Evolutionary conservation across 2,797 vertebrate species (phyloP), one percentile per base, ranked within the genome.

Genomic region (Sebastes taczanowskii): DNA sequence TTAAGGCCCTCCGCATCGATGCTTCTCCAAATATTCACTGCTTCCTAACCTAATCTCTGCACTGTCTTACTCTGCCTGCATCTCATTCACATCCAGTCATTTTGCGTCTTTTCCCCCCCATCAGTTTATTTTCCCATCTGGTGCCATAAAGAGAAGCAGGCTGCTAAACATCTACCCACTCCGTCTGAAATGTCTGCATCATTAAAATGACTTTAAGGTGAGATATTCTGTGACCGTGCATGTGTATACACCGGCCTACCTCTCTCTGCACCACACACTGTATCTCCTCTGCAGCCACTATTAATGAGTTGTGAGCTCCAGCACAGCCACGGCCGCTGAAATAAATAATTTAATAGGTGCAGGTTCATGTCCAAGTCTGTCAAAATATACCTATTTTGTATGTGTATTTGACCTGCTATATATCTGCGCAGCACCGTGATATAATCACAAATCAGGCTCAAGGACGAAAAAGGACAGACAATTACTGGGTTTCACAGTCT

Each of bases 251-350:
- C 56, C 9, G 4, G 16, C 23, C 14, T 10, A 7, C 32, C 60
- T 20, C 49, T n/a, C 46, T n/a, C 56, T 25, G 35, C 25, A 68
- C 32, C 56, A 30, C 27, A 23, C 14, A 2, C 25, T 29, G 29
- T 0, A 56, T 55, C 70, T 64, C 55, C 27, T 77, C 71, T 29
- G 29, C 53, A 52, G 74, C 66, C 60, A 16, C 35, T 11, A 77
- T 77, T 6, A 86, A 80, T 74, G 42, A 86, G 55, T 20, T 59
- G 53, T 34, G 49, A 55, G 53, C 49, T 18, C 27, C 25, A 73
- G n/a, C 18, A 3, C 55, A 25, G 77, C 49, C 61, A 62, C 6
- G 62, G 58, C 27, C 49, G 20, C 7, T 6, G 11, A 53, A 42
- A 58, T 60, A 11, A 65, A 76, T 25, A 55, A 35, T 6, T 59